Evolutionary conservation across 2,113 vertebrate genomes (phyloP), one percentile per base, ranked within the genome.

Genomic region (Agelaius tricolor): DNA sequence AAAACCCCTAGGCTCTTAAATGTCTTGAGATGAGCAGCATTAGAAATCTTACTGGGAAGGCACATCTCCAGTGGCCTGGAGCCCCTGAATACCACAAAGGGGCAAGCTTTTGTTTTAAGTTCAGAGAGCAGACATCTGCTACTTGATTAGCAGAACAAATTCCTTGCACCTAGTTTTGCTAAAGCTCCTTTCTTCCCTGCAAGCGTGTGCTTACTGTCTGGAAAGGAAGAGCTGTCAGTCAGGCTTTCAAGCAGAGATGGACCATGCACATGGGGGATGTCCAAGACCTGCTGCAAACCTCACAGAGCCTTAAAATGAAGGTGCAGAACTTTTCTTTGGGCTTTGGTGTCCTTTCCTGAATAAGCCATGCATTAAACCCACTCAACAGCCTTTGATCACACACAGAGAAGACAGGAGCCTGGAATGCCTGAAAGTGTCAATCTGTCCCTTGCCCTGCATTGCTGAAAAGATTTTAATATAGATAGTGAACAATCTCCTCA

Each of bases 71-170:
- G 69, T 92, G 83, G 76, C 83, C 88, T 87, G 77, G 52, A 93
- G 86, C 80, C 76, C 73, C 69, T 75, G 51, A 58, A 41, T 67
- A 54, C n/a, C 54, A 65, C 2, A 7, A 89, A 61, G 52, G 63
- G 57, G 21, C 47, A 89, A 90, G 72, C 20, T 87, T 88, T 75
- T 57, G 21, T 57, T 77, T 44, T 9, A 73, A 76, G 57, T 79
- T 89, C 62, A 51, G 73, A 82, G 58, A 51, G n/a, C 59, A 95
- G 71, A 68, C 21, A 86, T 76, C 62, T 88, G 80, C 57, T 54
- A 75, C 61, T 93, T 89, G 76, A 89, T 84, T 83, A 89, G 74
- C 73, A 89, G 84, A 91, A 90, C 88, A 68, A 84, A 90, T 89
- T 89, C 73, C 57, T 72, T 52, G 43, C 66, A 47, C 0, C 0